Evolutionary conservation across 2,113 vertebrate species (phyloP), one percentile per base, ranked within the genome.

Genomic region (Cacatua alba): DNA sequence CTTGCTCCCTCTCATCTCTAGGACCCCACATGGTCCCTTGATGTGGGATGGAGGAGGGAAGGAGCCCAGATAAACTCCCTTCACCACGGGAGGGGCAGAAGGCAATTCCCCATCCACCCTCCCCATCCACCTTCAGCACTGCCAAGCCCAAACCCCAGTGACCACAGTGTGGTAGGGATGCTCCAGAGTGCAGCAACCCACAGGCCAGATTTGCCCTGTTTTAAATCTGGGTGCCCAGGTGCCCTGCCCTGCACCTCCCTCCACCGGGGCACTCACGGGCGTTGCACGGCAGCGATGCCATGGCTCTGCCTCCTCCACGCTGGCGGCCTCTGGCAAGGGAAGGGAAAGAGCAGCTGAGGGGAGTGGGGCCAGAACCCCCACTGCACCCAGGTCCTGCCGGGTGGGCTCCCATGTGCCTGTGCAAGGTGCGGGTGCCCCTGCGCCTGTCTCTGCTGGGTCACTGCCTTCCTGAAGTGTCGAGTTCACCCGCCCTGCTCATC

Each of bases 201-300:
- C 1, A 41, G 68, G 74, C 10, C 67, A 85, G 75, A 80, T 88
- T 71, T 88, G 53, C 28, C 44, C 20, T 1, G 1, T 37, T 0
- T 1, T 26, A 49, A 86, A 82, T 62, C 63, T 3, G 0, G 53
- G 21, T 9, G 28, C 9, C 57, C 59, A 8, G 0, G 41, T 44
- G 37, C 85, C 77, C 92, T 82, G 84, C 44, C 52, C 81, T 44
- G 4, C 33, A 23, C 82, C 69, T 59, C 76, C 87, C 69, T 85
- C 69, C 5, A 0, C 75, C 4, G 8, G 28, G 33, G 46, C 95
- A 98, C 98, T 98, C 96, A 98, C 98, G 95, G 49, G 90, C 44
- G 5, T 93, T 96, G 94, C 97, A 98, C 59, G 91, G 93, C 74
- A 97, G 91, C 3, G 96, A 97, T 9, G 96, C 85, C 98, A 98